A percentile compares a stretch with the other conserved stretches of the same genome.
Conservation (phyloP, 2,888 invertebrate genomes). For the Ramazzottius varieornatus region DNA sequence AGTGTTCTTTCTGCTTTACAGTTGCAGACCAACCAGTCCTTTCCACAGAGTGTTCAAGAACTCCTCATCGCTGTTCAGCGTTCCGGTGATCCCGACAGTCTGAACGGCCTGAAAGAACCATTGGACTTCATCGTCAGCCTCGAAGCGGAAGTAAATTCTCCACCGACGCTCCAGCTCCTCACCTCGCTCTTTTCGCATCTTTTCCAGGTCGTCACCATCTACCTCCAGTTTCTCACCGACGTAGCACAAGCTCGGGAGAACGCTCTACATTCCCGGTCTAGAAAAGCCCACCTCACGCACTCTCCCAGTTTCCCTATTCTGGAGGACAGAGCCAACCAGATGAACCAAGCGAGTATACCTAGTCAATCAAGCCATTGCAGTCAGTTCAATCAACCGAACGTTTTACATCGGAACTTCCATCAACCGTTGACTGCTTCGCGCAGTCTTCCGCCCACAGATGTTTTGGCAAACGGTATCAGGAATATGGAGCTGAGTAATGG, state of each 20-base stretch:
- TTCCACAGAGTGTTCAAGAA: constrained; percentile 62
- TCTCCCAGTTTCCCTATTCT: not conserved
- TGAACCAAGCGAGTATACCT: not conserved
- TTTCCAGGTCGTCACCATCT: not conserved
- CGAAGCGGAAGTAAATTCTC: constrained; percentile 26
- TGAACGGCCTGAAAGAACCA: constrained; percentile 46
- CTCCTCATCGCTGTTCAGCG: constrained; percentile 63
- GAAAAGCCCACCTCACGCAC: not conserved
- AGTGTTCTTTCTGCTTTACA: too few relatives aligned
- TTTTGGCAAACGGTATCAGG: too few relatives aligned
- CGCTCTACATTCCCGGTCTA: not conserved
- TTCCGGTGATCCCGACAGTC: constrained; percentile 56
- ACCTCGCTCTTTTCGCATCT: not conserved
- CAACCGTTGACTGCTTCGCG: too few relatives aligned
- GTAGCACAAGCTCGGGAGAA: too few relatives aligned
- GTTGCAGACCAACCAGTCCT: constrained; percentile 71
- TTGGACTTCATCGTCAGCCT: constrained; percentile 59
- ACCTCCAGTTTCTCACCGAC: not conserved
- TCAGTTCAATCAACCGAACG: too few relatives aligned
- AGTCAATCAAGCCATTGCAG: too few relatives aligned
- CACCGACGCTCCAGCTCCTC: not conserved
- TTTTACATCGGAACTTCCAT: too few relatives aligned
- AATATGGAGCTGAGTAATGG: too few relatives aligned
- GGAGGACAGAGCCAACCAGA: not conserved
- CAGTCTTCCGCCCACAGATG: too few relatives aligned